Evolutionary conservation across 2,888 invertebrate genomes (phyloP).

Genomic region (Agonum fuliginosum): DNA sequence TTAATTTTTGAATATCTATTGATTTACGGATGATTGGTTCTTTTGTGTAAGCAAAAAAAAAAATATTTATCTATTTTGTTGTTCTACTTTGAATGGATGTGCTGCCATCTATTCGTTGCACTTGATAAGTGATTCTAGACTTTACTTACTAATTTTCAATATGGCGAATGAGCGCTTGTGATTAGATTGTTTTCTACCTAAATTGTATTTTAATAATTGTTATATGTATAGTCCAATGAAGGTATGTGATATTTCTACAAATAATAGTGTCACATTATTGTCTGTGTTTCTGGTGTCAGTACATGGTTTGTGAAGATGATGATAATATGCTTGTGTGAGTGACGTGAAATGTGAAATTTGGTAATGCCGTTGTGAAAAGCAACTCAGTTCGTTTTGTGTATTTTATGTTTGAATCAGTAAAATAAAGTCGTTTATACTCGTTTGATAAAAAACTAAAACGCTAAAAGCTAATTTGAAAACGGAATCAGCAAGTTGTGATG

Average conservation of each 20-base stretch:
- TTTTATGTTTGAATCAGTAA: neutral
- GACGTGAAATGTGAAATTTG: constrained; percentile 37
- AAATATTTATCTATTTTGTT: constrained; percentile 49
- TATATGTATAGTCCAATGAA: constrained; percentile 39
- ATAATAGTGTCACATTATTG: constrained; percentile 1
- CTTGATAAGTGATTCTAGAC: constrained; percentile 47
- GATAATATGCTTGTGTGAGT: constrained; percentile 34
- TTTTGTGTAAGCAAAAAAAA: constrained; percentile 47
- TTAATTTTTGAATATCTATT: constrained; percentile 10
- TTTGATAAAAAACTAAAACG: too few relatives aligned
- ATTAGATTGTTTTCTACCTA: constrained; percentile 52
- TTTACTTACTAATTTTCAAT: constrained; percentile 50
- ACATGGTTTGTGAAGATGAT: constrained; percentile 5
- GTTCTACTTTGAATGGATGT: constrained; percentile 25
- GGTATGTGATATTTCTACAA: constrained; percentile 35
- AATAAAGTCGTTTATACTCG: neutral
- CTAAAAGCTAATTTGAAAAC: neutral
- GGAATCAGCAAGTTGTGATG: neutral
- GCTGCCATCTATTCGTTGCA: constrained; percentile 44
- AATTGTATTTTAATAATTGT: constrained; percentile 42
- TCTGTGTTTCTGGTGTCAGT: neutral
- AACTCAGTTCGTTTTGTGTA: neutral
- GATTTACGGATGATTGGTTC: constrained; percentile 44
- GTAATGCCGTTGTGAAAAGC: constrained; percentile 28
- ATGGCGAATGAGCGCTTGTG: constrained; percentile 50